Percentiles rank a stretch among this genome's conserved stretches.
Evolutionary conservation across 2,113 vertebrate genomes (phyloP).

Genomic region (Holacanthus passer): DNA sequence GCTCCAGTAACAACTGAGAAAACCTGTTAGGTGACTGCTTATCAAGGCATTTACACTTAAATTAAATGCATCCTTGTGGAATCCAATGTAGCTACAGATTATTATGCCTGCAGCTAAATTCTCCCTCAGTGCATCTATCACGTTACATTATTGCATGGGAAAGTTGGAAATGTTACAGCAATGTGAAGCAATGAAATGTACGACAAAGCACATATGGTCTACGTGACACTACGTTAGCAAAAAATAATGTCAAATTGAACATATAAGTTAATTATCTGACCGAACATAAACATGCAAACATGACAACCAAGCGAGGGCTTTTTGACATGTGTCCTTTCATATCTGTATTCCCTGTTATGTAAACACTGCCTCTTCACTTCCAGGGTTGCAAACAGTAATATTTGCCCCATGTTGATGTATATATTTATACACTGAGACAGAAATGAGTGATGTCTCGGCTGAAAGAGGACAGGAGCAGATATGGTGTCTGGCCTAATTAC

Average conservation of each 20-base stretch:
- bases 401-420: not conserved
- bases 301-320: not conserved
- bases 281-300: constrained; percentile 4
- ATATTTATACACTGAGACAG: constrained; percentile 14
- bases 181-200: not conserved
- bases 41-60: not conserved
- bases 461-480: constrained; percentile 27
- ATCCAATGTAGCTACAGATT: constrained; percentile 1
- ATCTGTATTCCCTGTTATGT: not conserved
- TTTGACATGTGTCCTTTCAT: constrained; percentile 10
- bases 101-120: not conserved
- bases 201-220: not conserved
- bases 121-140: not conserved
- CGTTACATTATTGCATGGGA: not conserved
- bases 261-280: not conserved
- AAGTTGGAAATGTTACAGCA: not conserved
- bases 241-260: too few relatives aligned
- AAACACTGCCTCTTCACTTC: constrained; percentile 3
- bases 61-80: constrained; percentile 9
- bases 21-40: constrained; percentile 8
- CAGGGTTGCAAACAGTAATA: not conserved
- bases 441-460: constrained; percentile 1
- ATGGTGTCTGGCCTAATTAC: constrained; percentile 59
- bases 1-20: not conserved
- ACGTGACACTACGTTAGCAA: not conserved